These are phyloP conservation scores for Hydroisotoma schaefferi DNA, from an alignment of 2,888 invertebrate species.

Conservation along the genomic window DNA sequence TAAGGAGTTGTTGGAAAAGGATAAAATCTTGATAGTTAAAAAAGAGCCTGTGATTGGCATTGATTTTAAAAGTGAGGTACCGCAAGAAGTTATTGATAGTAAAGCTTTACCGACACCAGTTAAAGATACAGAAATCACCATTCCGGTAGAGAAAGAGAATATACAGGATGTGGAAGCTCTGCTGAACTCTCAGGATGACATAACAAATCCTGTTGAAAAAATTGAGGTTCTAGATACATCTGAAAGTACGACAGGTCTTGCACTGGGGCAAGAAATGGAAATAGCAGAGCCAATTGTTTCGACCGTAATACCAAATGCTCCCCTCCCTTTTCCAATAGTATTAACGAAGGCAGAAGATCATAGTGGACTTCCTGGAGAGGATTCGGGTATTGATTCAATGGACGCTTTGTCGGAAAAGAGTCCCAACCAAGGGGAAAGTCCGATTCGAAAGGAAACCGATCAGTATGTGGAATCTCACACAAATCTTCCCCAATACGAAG, in stretches of 20 bases:
- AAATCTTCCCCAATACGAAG: not conserved
- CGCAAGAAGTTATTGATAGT: too few relatives aligned
- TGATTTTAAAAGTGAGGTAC: not conserved
- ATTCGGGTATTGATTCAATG: constrained; percentile 90
- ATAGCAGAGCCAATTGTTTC: not conserved
- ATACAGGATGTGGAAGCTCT: too few relatives aligned
- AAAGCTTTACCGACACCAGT: too few relatives aligned
- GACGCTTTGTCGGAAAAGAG: constrained; percentile 89
- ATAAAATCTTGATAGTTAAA: not conserved
- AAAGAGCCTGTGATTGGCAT: constrained; percentile 7
- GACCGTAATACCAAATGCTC: constrained; percentile 9
- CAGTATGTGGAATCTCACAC: not conserved
- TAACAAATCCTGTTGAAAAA: too few relatives aligned
- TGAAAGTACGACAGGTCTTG: too few relatives aligned
- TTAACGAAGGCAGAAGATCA: constrained; percentile 24
- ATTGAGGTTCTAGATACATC: too few relatives aligned
- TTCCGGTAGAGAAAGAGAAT: too few relatives aligned
- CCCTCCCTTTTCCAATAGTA: constrained; percentile 19
- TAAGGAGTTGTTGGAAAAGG: constrained; percentile 17
- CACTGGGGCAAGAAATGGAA: too few relatives aligned
- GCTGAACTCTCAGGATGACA: too few relatives aligned
- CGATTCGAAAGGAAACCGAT: constrained; percentile 52
- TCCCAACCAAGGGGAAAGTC: constrained; percentile 78
- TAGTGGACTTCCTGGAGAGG: constrained; percentile 65
- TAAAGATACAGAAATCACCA: too few relatives aligned